These are phyloP conservation scores for Intellagama lesueurii DNA, from an alignment of 2,797 vertebrate genomes.

Conservation along the genomic window DNA sequence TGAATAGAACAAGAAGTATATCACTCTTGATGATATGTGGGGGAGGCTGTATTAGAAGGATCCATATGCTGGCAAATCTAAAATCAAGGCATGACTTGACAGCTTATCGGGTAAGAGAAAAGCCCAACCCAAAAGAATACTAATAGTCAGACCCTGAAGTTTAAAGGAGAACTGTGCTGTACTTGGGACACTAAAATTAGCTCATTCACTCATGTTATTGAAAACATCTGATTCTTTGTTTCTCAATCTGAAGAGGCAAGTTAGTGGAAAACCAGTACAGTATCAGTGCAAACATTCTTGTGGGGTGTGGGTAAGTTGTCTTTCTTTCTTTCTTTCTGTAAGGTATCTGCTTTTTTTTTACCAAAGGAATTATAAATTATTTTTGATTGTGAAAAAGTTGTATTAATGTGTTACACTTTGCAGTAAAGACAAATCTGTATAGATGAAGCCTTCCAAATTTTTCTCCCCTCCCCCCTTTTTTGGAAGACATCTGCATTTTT, in stretches of 20 bases:
- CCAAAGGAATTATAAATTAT: background rate
- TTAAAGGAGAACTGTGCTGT: conserved; percentile 38
- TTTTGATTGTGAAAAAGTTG: background rate
- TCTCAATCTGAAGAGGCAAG: conserved; percentile 32
- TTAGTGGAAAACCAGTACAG: background rate
- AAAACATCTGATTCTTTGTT: conserved; percentile 37
- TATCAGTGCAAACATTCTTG: conserved; percentile 16
- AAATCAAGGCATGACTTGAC: conserved; percentile 74
- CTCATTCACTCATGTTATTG: conserved; percentile 34
- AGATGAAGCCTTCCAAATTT: background rate
- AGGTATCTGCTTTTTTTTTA: conserved; percentile 7
- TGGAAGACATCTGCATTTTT: background rate
- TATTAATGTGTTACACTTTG: background rate
- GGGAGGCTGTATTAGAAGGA: conserved; percentile 63
- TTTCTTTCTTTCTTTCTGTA: conserved; percentile 12
- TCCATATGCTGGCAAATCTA: conserved; percentile 72
- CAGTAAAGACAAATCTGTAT: background rate
- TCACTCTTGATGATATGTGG: conserved; percentile 45
- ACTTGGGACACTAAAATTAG: conserved; percentile 40
- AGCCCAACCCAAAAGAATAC: conserved; percentile 60
- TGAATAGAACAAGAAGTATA: conserved; percentile 42
- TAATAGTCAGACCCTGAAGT: conserved; percentile 46
- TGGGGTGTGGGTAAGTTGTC: conserved; percentile 56
- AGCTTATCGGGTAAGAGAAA: conserved; percentile 72
- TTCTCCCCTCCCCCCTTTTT: background rate